These are phyloP conservation scores for Phrynocephalus forsythii DNA, from an alignment of 2,797 vertebrate genomes.

Conservation along the genomic window DNA sequence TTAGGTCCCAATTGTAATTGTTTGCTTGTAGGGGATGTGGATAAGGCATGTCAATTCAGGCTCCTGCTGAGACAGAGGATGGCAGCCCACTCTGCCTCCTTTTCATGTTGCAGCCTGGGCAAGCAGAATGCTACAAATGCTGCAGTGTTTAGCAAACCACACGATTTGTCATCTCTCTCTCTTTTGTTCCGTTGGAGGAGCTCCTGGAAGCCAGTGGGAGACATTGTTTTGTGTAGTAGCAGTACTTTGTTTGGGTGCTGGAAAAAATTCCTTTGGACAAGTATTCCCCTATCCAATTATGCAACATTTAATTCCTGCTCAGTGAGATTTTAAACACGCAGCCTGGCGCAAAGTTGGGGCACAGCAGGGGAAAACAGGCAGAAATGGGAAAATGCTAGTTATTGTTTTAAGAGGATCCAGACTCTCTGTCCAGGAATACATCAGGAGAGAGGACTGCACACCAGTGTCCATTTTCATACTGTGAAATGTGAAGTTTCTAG, in stretches of 20 bases:
- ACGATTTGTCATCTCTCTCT: constrained; percentile 7
- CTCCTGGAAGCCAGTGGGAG: constrained; percentile 33
- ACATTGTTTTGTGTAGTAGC: constrained; percentile 26
- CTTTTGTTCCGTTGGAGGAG: constrained; percentile 39
- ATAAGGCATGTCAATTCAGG: constrained; percentile 36
- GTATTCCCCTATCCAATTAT: neutral
- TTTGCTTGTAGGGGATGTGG: constrained; percentile 40
- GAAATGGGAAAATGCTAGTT: neutral
- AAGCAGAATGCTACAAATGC: constrained; percentile 18
- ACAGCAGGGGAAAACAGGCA: neutral
- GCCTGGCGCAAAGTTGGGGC: neutral
- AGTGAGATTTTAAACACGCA: neutral
- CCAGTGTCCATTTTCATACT: neutral
- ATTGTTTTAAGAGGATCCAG: neutral
- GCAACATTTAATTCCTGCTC: neutral
- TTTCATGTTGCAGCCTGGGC: constrained; percentile 51
- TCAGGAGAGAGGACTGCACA: neutral
- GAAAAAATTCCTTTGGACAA: constrained; percentile 20
- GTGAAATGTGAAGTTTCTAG: neutral
- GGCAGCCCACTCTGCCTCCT: constrained; percentile 26
- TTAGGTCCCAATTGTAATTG: constrained; percentile 18
- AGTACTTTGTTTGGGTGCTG: neutral
- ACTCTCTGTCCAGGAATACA: too few species aligned
- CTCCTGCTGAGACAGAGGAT: constrained; percentile 18
- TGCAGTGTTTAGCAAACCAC: constrained; percentile 29